Evolutionary conservation across 2,113 vertebrate genomes (phyloP).

Genomic region (Mesembrinibis cayennensis): DNA sequence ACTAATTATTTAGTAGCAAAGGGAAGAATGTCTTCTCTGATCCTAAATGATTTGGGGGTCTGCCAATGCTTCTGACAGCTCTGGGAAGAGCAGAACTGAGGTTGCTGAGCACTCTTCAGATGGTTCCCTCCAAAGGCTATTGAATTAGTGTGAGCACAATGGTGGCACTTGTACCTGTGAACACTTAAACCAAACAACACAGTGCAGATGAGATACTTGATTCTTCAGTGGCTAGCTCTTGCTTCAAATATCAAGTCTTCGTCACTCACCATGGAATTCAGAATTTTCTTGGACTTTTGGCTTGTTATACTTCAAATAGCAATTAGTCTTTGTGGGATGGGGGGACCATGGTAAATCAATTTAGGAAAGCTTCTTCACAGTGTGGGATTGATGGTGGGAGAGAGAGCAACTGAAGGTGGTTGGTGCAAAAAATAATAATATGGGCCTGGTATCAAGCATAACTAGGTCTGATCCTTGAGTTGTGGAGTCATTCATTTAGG

Average conservation of each 20-base stretch:
- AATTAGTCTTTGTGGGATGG: not conserved
- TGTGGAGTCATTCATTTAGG: not conserved
- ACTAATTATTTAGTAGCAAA: not conserved
- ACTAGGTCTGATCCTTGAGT: not conserved
- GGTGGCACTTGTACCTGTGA: not conserved
- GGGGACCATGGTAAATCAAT: not conserved
- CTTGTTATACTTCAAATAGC: not conserved
- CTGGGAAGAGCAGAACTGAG: not conserved
- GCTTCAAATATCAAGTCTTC: not conserved
- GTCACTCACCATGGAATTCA: not conserved
- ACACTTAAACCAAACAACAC: accelerated
- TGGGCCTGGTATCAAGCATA: not conserved
- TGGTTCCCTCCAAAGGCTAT: not conserved
- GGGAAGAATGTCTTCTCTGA: not conserved
- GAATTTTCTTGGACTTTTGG: not conserved
- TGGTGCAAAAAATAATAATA: not conserved
- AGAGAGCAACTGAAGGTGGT: not conserved
- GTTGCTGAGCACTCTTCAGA: not conserved
- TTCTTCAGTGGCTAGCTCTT: not conserved
- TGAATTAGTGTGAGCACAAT: not conserved
- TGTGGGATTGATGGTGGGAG: not conserved
- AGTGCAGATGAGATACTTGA: not conserved
- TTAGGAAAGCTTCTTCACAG: not conserved
- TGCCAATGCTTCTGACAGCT: not conserved
- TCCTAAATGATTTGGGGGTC: not conserved